Percentiles rank a stretch among this genome's conserved stretches.
phyloP scores from a whole-genome alignment of 23 tunicate species.

The Oikopleura dioica region DNA sequence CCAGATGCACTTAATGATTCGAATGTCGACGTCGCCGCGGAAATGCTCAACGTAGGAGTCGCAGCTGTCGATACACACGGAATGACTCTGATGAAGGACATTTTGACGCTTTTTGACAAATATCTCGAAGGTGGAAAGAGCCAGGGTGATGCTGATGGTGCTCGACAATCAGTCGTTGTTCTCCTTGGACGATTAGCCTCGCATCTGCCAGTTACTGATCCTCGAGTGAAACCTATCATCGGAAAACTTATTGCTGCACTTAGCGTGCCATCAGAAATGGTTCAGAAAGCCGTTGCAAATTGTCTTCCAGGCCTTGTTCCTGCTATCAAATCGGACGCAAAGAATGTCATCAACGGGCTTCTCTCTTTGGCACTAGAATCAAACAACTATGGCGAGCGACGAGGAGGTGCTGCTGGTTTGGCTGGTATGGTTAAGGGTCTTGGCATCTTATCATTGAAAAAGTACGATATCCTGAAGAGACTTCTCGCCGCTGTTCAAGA shows the following conservation, averaged over 20 bases:
- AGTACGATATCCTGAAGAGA: constrained; percentile 46
- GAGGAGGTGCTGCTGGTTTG: constrained; percentile 83
- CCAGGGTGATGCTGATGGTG: background rate
- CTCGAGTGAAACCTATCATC: constrained; percentile 70
- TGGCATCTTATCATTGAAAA: constrained; percentile 82
- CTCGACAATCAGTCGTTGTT: background rate
- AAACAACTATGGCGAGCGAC: constrained; percentile 62
- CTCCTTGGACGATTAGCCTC: constrained; percentile 47
- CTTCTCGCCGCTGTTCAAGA: constrained; percentile 60
- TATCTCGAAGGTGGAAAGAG: background rate
- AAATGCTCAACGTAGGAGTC: background rate
- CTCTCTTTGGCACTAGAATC: constrained; percentile 40
- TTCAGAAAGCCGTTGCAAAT: constrained; percentile 79
- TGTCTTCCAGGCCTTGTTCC: constrained; percentile 80
- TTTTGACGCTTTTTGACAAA: background rate
- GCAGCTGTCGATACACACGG: background rate
- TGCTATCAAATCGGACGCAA: constrained; percentile 58
- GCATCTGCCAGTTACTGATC: constrained; percentile 56
- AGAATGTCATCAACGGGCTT: constrained; percentile 37
- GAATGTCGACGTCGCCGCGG: constrained; percentile 20
- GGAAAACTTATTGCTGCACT: constrained; percentile 65
- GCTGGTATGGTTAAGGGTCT: constrained; percentile 92
- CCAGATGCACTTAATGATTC: constrained; percentile 49
- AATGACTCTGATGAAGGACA: background rate
- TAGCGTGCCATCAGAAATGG: constrained; percentile 72